Evolutionary conservation across 53 echinoderm and acorn worm species (phyloP), one percentile per base, ranked within the genome.

Genomic region (Hippasteria phrygiana): DNA sequence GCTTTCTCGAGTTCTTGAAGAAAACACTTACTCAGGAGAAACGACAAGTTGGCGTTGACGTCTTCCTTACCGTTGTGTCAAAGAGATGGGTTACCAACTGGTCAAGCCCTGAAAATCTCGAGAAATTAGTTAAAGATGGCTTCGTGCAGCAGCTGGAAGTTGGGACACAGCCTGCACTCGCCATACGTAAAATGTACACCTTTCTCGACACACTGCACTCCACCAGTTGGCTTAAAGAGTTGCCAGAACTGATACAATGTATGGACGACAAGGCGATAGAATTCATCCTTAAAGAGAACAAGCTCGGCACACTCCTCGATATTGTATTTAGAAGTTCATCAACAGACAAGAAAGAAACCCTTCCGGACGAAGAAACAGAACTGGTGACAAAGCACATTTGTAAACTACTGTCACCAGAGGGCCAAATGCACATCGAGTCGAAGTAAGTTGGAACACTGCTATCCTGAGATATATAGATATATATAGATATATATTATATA

Each of bases 71-170:
- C 5, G 82, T 82, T 18, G 34, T 82, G 1, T 16, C 24, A 0
- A 63, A 43, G 45, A 62, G 8, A 1, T 82, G 82, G 82, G 33
- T 82, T 18, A 82, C 46, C 64, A 82, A 66, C 27, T 82, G 82
- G 82, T 42, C 28, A 18, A 65, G 43, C 65, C 82, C 43, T 31
- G 47, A 82, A 34, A 18, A 64, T 2, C 64, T 82, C 13, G 32
- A 82, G 66, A 65, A 29, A 32, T 42, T 82, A 31, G 16, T 32
- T 46, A 37, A 17, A 31, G 43, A 42, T 1, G 65, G 34, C 22
- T 82, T 82, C 43, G 0, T 18, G 17, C 28, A 27, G 28, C 82
- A 82, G 40, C 32, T 82, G 5, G 43, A 65, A 32, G 6, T 20
- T 10, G 6, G 38, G 35, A 16, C 16, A 32, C 45, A 17, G 3